Base-by-base conservation (phyloP, 2,888 invertebrate genomes). In the Nemotelus nigrinus region DNA sequence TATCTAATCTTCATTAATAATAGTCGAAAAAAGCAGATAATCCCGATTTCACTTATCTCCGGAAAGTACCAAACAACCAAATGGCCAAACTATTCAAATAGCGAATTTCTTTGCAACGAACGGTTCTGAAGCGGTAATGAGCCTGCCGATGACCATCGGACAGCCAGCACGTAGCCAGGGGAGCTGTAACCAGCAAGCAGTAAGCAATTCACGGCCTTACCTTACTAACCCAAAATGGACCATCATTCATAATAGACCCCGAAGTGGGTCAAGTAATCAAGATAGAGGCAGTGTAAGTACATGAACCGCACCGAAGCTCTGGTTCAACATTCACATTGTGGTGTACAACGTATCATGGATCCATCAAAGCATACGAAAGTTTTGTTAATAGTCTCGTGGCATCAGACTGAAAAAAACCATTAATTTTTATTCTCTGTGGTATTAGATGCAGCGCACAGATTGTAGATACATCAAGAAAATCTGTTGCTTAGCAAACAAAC, bases 181-280 rank as follows among this genome's bases (percentile, higher is more conserved):
- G 25, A 25, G 25, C 25, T 25, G 25, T 25, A 25, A 25, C 25
- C 25, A 25, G 25, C 25, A 25, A 25, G 25, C 25, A 25, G 25
- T 25, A 25, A 25, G 25, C 25, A 25, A 25, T 25, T 25, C 25
- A 25, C 25, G 41, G 63, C 63, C 63, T 74, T 74, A 72, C 58
- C 72, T 58, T 60, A 72, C 72, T 72, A 72, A 72, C 72, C 72
- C 72, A 72, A 60, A 72, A 72, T 45, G 47, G 72, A 60, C 60
- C 71, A 60, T 60, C 60, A 74, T 63, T 74, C 74, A 63, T 74
- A 63, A 63, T 63, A 44, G 48, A 43, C 50, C 25, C 41, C 7
- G 43, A 74, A 74, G 74, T 74, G 74, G 74, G 74, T 74, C 74
- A 63, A 1, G 63, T 60, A 74, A 74, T 74, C 74, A 74, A 25